These are phyloP conservation scores for Phocoena sinus DNA, from an alignment of 2,113 vertebrate genomes.

Conservation along the genomic window DNA sequence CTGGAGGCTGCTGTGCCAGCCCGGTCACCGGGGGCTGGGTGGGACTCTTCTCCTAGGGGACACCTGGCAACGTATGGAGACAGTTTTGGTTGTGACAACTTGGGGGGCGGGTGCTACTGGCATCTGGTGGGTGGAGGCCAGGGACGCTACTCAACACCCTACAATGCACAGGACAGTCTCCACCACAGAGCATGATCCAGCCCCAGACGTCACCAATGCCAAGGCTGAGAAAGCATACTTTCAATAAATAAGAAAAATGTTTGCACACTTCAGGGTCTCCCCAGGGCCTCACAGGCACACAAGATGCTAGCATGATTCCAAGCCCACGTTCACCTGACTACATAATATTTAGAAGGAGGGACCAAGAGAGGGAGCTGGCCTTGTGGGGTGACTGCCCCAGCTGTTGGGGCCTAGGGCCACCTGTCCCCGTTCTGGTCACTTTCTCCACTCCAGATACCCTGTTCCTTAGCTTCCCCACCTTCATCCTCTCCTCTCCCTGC, in stretches of 20 bases:
- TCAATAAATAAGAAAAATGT: not conserved
- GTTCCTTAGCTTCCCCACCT: not conserved
- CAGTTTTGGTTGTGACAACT: not conserved
- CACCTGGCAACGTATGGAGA: not conserved
- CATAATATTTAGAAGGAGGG: rapidly evolving
- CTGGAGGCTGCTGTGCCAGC: not conserved
- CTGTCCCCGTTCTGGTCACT: not conserved
- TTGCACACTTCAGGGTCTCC: not conserved
- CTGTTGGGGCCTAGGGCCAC: not conserved
- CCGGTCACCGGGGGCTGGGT: too few relatives aligned
- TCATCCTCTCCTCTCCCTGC: not conserved
- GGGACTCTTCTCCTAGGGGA: not conserved
- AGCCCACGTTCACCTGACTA: too few relatives aligned
- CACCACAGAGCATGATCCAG: not conserved
- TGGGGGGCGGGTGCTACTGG: not conserved
- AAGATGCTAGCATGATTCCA: not conserved
- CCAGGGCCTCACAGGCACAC: not conserved
- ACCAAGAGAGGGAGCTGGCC: rapidly evolving
- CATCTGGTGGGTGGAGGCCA: not conserved
- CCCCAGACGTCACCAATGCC: not conserved
- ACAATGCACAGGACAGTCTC: not conserved
- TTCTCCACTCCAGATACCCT: not conserved
- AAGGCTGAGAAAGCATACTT: not conserved
- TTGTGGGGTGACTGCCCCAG: not conserved
- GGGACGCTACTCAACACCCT: not conserved